Percentiles rank a stretch among this genome's conserved stretches.
Evolutionary conservation across 2,888 invertebrate genomes (phyloP).

Genomic region (Uloborus plumipes): DNA sequence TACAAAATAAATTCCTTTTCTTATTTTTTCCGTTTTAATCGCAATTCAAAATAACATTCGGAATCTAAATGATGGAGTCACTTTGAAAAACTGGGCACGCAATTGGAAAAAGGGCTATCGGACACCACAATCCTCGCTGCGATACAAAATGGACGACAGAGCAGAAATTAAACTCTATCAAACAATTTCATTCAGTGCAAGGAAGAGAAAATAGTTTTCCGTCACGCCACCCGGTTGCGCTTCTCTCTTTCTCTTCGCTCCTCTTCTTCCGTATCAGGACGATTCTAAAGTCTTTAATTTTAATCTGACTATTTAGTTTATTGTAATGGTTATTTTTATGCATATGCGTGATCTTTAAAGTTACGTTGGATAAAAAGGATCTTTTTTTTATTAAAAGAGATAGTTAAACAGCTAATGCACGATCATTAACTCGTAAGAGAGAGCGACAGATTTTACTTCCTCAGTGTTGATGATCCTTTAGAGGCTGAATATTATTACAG

Average conservation of each 20-base stretch:
- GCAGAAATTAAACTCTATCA: conserved; percentile 20
- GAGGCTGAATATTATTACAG: too few species aligned
- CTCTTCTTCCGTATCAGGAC: conserved; percentile 2
- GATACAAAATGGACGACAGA: conserved; percentile 30
- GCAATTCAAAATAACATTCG: conserved; percentile 7
- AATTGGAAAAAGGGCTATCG: conserved; percentile 13
- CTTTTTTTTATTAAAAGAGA: background rate
- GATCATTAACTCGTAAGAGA: too few species aligned
- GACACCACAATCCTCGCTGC: conserved; percentile 16
- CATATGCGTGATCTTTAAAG: conserved; percentile 29
- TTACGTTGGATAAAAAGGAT: conserved; percentile 1
- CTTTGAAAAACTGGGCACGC: conserved; percentile 19
- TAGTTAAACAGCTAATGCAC: too few species aligned
- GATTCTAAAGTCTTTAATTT: conserved; percentile 40
- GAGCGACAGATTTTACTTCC: too few species aligned
- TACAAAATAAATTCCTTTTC: too few species aligned
- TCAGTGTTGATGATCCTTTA: too few species aligned
- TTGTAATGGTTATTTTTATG: conserved; percentile 38
- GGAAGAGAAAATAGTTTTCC: conserved; percentile 46
- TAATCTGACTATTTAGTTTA: conserved; percentile 28
- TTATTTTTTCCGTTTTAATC: conserved; percentile 20
- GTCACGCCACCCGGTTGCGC: conserved; percentile 43
- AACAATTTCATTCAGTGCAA: conserved; percentile 31
- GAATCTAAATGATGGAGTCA: conserved; percentile 6
- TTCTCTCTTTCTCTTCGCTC: background rate